These are phyloP conservation scores for Enteromius radiatus DNA, from an alignment of 2,797 vertebrate genomes.

Conservation along the genomic window DNA sequence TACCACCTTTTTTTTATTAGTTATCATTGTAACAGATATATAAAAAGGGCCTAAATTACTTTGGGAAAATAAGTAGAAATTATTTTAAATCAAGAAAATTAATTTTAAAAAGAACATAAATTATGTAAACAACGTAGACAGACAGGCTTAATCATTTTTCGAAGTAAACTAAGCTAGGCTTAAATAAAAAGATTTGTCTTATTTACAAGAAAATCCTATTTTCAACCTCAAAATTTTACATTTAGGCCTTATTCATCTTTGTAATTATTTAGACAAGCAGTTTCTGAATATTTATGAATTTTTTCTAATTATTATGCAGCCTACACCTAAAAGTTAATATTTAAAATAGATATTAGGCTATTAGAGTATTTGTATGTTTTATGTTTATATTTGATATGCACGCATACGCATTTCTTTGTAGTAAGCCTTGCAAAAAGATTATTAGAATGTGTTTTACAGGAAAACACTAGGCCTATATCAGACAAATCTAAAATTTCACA, in stretches of 20 bases:
- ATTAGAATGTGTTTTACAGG: background rate
- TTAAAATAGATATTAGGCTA: background rate
- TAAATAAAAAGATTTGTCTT: background rate
- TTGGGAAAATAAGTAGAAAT: fast-evolving
- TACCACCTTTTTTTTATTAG: background rate
- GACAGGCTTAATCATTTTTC: too few species aligned
- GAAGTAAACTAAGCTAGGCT: too few species aligned
- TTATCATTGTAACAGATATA: background rate
- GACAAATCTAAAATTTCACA: background rate
- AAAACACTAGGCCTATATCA: background rate
- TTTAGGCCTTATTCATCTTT: background rate
- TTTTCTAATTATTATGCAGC: background rate
- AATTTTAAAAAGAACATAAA: background rate
- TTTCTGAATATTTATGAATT: background rate
- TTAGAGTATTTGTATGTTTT: background rate
- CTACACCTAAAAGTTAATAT: background rate
- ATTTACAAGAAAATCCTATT: background rate
- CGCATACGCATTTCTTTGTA: too few species aligned
- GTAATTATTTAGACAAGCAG: background rate
- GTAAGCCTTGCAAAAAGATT: too few species aligned
- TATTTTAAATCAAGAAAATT: background rate
- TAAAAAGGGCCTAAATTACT: background rate
- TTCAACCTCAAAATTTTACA: background rate
- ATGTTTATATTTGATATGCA: background rate
- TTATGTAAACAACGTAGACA: background rate